Conservation (phyloP, 1,140 invertebrate species). For the Trinorchestia longiramus region DNA sequence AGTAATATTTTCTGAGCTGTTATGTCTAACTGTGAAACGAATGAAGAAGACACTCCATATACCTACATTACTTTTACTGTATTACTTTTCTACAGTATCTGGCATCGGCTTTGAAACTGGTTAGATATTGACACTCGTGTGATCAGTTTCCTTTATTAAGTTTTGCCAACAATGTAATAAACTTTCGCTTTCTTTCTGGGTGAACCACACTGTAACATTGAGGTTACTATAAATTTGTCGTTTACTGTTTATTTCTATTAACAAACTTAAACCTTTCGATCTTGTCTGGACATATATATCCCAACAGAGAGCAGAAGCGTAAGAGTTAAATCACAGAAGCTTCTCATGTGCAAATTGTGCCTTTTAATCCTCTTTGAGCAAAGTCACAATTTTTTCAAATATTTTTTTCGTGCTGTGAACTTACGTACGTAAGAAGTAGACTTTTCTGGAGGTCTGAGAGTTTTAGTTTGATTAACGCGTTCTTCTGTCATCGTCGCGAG, state of each 20-base stretch:
- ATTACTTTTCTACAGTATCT: too few species aligned
- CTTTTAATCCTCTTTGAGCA: background rate
- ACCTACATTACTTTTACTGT: too few species aligned
- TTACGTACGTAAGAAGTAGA: background rate
- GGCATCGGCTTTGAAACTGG: too few species aligned
- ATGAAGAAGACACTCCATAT: too few species aligned
- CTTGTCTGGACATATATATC: too few species aligned
- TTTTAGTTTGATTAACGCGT: constrained; percentile 2
- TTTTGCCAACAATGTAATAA: too few species aligned
- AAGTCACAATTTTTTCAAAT: background rate
- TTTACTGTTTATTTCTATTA: background rate
- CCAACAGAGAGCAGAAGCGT: too few species aligned
- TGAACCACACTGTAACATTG: background rate
- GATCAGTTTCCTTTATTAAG: background rate
- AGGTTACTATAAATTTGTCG: background rate
- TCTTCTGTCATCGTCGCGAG: background rate
- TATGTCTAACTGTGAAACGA: too few species aligned
- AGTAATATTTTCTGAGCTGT: too few species aligned
- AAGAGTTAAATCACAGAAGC: too few species aligned
- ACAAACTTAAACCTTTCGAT: too few species aligned
- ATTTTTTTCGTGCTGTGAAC: background rate
- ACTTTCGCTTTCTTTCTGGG: background rate
- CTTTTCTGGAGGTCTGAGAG: background rate
- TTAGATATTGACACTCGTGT: background rate
- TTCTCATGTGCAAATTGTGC: background rate